Base-by-base conservation (phyloP, 2,113 vertebrate species). In the Ammodytes marinus region DNA sequence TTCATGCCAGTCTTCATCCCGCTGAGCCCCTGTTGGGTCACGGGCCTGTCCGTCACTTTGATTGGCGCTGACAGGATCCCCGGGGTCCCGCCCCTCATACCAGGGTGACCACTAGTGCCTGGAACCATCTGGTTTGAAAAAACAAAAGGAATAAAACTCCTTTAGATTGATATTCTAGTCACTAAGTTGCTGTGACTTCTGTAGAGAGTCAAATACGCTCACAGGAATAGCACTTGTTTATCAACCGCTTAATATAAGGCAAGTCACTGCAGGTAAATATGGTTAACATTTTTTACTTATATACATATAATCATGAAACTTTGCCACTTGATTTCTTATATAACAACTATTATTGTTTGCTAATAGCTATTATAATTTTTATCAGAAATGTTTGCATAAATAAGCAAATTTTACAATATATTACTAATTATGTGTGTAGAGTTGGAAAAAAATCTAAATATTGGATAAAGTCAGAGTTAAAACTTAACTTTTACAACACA, bases 11-110 rank as follows among this genome's bases (percentile, higher is more conserved):
- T 99, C 94, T 99, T 99, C 96, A 99, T 99, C 79, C 98, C 98
- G 83, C 97, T 99, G 86, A 99, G 96, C 4, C 98, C 98, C 85
- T 99, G 98, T 0, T 99, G 98, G 75, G 98, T 99, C 68, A 99
- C 97, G 37, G 98, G 98, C 75, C 98, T 96, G 84, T 99, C 97
- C 0, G 97, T 94, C 85, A 99, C 97, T 95, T 96, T 98, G 87
- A 99, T 98, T 40, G 96, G 97, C 75, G 98, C 96, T 13, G 97
- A 95, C 1, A 99, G 93, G 4, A 99, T 94, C 50, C 96, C 97
- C 17, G 95, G 94, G 15, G 91, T 80, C 58, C 94, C 88, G 47
- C 95, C 91, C 83, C 95, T 96, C 76, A 96, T 96, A 54, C 94
- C 83, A 0, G 96, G 96, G 85, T 97, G 96, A 76, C 77, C 77